Percentiles rank a stretch among this genome's conserved stretches.
These are phyloP conservation scores for Neosalanx taihuensis DNA, from an alignment of 2,797 vertebrate genomes.

Conservation along the genomic window DNA sequence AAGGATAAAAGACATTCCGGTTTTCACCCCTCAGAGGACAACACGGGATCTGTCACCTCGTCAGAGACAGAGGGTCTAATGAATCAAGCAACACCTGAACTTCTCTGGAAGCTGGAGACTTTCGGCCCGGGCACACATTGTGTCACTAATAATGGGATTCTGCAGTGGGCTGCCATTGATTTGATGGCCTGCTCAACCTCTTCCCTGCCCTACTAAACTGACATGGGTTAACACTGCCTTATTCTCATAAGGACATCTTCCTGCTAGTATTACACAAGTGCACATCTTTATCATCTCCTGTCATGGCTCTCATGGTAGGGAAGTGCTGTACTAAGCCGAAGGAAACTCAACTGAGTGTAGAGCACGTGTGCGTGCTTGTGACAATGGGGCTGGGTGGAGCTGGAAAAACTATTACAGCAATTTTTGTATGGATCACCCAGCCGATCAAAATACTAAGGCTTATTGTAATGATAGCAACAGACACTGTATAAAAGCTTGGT, in stretches of 20 bases:
- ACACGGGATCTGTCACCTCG: conserved; percentile 82
- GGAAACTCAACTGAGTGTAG: conserved; percentile 70
- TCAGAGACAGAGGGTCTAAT: conserved; percentile 88
- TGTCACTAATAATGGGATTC: conserved; percentile 91
- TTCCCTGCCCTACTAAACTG: conserved; percentile 82
- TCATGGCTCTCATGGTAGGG: conserved; percentile 55
- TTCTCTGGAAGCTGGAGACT: conserved; percentile 79
- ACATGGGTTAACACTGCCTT: conserved; percentile 90
- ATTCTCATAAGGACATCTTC: conserved; percentile 82
- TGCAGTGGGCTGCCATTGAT: conserved; percentile 76
- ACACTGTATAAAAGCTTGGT: too few species aligned
- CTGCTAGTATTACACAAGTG: conserved; percentile 81
- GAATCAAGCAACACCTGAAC: conserved; percentile 96
- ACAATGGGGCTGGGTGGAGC: neutral
- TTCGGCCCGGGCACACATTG: conserved; percentile 82
- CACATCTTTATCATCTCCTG: conserved; percentile 65
- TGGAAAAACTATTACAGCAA: neutral
- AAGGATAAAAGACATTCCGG: conserved; percentile 81
- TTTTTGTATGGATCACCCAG: too few species aligned
- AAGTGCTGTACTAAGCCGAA: conserved; percentile 74
- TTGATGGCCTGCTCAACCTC: conserved; percentile 83
- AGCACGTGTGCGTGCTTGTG: neutral
- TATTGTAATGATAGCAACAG: too few species aligned
- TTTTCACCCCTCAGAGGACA: conserved; percentile 83
- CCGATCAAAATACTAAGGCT: too few species aligned